These are phyloP conservation scores for Halisarca cf. caerulea DNA, from an alignment of 37 sponge, comb jelly and placozoan genomes.

Conservation along the genomic window DNA sequence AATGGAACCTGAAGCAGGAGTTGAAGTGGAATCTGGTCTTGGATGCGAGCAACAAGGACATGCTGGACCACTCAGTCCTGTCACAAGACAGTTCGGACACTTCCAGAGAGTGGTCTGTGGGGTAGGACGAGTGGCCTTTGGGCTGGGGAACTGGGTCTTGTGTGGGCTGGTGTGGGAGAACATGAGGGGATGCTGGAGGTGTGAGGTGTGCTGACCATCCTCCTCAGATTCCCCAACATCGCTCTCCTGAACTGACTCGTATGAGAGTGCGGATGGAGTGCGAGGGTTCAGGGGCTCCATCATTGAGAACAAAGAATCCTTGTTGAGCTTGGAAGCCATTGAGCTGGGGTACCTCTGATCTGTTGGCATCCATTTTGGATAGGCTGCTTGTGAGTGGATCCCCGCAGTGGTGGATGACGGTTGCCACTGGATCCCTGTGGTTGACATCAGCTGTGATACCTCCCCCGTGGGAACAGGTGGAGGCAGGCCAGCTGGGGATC, in stretches of 20 bases:
- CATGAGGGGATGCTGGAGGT: constrained; percentile 17
- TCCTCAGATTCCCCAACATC: constrained; percentile 15
- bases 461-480: background rate
- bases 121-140: too few relatives aligned
- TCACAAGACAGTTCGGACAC: background rate
- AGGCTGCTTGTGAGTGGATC: background rate
- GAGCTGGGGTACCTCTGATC: constrained; percentile 17
- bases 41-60: background rate
- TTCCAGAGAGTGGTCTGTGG: background rate
- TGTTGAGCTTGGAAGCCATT: constrained; percentile 9
- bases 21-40: constrained; percentile 10
- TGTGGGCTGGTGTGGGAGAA: background rate
- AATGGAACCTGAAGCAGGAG: background rate
- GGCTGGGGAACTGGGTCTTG: background rate
- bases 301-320: background rate
- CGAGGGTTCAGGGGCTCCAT: background rate
- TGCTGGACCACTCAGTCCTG: background rate
- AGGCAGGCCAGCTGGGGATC: constrained; percentile 1
- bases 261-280: background rate
- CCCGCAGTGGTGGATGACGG: background rate
- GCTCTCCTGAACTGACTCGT: background rate
- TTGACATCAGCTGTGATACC: too few relatives aligned
- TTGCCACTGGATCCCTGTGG: background rate
- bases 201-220: background rate
- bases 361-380: background rate